phyloP scores from a whole-genome alignment of 1,140 invertebrate species.

The Bursaphelenchus mucronatus region DNA sequence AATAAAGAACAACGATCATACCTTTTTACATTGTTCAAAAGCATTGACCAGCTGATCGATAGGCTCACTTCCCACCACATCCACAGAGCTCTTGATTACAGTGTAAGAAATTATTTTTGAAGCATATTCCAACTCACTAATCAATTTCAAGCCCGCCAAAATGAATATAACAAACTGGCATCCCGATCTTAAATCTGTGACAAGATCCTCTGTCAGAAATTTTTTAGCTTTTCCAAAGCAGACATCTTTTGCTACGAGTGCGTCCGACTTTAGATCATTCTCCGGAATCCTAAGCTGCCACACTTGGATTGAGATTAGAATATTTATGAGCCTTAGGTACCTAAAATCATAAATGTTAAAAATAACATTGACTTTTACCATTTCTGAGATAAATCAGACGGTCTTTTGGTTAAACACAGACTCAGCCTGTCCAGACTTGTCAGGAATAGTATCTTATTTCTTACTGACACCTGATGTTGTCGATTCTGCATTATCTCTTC shows the following conservation, averaged over 20 bases:
- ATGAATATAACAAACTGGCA: slow-evolving; percentile 29
- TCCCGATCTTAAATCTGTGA: slow-evolving; percentile 23
- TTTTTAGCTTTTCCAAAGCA: slow-evolving; percentile 23
- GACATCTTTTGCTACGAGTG: slow-evolving; percentile 23
- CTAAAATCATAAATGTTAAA: slow-evolving; percentile 10
- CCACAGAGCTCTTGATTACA: slow-evolving; percentile 19
- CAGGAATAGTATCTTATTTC: slow-evolving; percentile 41
- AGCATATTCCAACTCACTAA: slow-evolving; percentile 26
- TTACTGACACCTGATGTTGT: slow-evolving; percentile 23
- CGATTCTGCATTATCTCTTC: slow-evolving; percentile 21
- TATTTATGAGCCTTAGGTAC: slow-evolving; percentile 28
- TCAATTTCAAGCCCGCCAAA: slow-evolving; percentile 16
- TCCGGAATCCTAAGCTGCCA: slow-evolving; percentile 26
- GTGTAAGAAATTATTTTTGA: slow-evolving; percentile 13
- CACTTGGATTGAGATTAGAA: slow-evolving; percentile 22
- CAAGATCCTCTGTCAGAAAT: slow-evolving; percentile 25
- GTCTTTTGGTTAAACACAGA: slow-evolving; percentile 19
- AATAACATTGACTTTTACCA: slow-evolving; percentile 22
- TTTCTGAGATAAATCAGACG: slow-evolving; percentile 8
- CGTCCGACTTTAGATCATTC: slow-evolving; percentile 17
- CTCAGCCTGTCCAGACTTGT: slow-evolving; percentile 27
- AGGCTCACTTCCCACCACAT: neutral
- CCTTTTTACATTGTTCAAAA: neutral
- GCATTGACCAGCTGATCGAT: neutral
- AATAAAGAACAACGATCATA: slow-evolving; percentile 18